Evolutionary conservation across 2,797 vertebrate genomes (phyloP).

Genomic region (Myotis planiceps): DNA sequence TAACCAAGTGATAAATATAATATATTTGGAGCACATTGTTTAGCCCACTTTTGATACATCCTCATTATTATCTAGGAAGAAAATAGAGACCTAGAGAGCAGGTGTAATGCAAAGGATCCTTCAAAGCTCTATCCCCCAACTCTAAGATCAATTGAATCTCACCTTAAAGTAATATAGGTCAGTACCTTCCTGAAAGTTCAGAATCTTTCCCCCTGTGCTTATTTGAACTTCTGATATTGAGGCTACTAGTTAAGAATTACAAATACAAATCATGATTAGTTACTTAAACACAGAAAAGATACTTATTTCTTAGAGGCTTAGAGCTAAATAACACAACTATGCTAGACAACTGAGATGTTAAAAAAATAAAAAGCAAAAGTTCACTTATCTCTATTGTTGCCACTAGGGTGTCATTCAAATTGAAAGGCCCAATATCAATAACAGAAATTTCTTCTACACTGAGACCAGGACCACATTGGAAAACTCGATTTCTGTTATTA

Average conservation of each 20-base stretch:
- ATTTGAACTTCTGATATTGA: neutral
- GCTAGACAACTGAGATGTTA: neutral
- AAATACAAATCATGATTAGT: constrained; percentile 40
- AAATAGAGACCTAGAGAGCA: neutral
- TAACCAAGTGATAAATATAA: neutral
- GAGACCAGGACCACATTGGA: neutral
- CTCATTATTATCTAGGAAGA: neutral
- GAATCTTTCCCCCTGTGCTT: neutral
- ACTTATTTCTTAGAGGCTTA: neutral
- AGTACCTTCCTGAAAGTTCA: neutral
- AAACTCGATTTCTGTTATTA: constrained; percentile 17
- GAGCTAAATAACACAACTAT: constrained; percentile 12
- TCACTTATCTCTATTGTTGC: constrained; percentile 1
- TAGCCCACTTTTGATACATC: neutral
- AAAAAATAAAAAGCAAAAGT: constrained; percentile 15
- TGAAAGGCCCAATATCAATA: neutral
- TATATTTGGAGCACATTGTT: neutral
- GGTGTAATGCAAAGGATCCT: neutral
- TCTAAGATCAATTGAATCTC: neutral
- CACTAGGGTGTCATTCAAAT: constrained; percentile 4
- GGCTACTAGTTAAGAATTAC: neutral
- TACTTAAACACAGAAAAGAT: constrained; percentile 49
- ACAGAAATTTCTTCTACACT: neutral
- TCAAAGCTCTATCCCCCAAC: neutral
- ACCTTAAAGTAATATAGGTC: neutral